Evolutionary conservation across 23 tunicate species (phyloP).

Genomic region (Styela clava): DNA sequence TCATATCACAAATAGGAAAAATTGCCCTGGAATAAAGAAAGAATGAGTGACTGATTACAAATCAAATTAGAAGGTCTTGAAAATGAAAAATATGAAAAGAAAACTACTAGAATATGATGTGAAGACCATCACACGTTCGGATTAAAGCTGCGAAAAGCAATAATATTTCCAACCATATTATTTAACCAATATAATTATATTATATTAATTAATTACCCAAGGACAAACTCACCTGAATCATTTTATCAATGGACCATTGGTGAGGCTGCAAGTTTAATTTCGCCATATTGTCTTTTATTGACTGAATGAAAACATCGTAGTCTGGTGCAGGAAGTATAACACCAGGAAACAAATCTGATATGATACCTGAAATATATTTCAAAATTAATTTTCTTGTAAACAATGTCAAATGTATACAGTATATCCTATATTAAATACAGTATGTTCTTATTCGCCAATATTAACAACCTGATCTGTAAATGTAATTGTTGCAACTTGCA

Average conservation of each 20-base stretch:
- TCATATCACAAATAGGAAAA: neutral
- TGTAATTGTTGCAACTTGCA: too few species aligned
- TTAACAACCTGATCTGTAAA: too few species aligned
- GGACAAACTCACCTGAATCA: constrained; percentile 58
- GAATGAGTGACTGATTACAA: neutral
- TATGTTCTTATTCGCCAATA: too few species aligned
- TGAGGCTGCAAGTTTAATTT: constrained; percentile 69
- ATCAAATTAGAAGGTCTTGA: neutral
- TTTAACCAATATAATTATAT: too few species aligned
- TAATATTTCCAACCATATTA: too few species aligned
- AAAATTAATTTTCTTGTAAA: neutral
- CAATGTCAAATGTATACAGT: neutral
- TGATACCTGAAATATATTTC: constrained; percentile 56
- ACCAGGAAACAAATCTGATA: constrained; percentile 96
- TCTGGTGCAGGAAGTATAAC: constrained; percentile 93
- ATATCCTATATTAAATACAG: neutral
- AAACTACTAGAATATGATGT: too few species aligned
- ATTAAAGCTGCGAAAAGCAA: too few species aligned
- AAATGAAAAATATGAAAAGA: neutral
- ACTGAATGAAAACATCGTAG: constrained; percentile 75
- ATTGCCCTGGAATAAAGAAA: neutral
- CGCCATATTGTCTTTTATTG: constrained; percentile 60
- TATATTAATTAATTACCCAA: too few species aligned
- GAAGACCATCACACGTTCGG: too few species aligned
- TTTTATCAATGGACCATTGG: constrained; percentile 81